Base-by-base conservation (phyloP, 1,140 invertebrate species). In the Acromyrmex echinatior region DNA sequence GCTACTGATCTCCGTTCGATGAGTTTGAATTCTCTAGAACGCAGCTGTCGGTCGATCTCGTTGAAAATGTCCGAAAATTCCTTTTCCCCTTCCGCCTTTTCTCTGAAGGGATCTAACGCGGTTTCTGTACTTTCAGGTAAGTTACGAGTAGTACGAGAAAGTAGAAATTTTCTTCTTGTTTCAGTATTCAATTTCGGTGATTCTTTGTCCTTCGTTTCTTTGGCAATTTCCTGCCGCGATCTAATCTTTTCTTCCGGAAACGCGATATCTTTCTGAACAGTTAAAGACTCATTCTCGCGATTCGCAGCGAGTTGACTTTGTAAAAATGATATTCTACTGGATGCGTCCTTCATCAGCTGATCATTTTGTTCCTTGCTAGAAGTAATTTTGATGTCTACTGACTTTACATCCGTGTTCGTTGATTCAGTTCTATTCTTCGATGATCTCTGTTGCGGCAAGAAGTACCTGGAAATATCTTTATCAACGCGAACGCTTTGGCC, bases 61-160 rank as follows among this genome's bases (percentile, higher is more conserved):
- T 94, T 88, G 73, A 95, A 94, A 53, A 95, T 94, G 14, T 93
- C 87, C 0, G 90, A 92, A 77, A 95, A 95, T 60, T 95, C 93
- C n/a, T 92, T 91, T 21, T 94, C 88, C 21, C 60, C 86, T 1
- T 84, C 88, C 12, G 25, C 49, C 0, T 73, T 79, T 2, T 84
- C 86, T 28, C 76, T 78, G 1, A 82, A 60, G 7, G 39, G 56
- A 45, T 25, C 51, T n/a, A 80, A 82, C 21, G 62, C n/a, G 6
- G 14, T 82, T 82, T 71, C 77, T 14, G 53, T 76, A 14, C 10
- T 39, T n/a, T 62, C 77, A 39, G 45, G 18, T 16, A 71, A 63
- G 6, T 60, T 71, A 56, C 76, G 66, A 14, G 51, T 60, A 14
- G 51, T 60, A 1, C 82, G 89, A 14, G 79, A 31, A 18, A 89